A percentile compares a stretch with the other conserved stretches of the same genome.
phyloP scores from a whole-genome alignment of 2,113 vertebrate species.

The Equus quagga region DNA sequence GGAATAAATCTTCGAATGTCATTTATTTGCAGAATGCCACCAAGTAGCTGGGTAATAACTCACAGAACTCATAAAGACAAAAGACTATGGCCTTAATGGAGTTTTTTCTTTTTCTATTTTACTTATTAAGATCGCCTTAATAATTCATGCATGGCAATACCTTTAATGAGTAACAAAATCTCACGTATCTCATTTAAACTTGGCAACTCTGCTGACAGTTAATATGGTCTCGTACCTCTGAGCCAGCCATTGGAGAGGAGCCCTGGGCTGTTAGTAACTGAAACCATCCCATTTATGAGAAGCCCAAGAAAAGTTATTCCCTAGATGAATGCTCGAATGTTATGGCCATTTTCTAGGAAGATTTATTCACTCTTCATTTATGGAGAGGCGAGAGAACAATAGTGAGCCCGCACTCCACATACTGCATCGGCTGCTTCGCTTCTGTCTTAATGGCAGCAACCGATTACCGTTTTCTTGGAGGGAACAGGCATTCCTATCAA shows the following conservation, averaged over 20 bases:
- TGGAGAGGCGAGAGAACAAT: not conserved
- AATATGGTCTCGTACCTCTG: constrained; percentile 49
- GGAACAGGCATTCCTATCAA: not conserved
- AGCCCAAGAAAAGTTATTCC: constrained; percentile 62
- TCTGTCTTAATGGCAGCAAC: not conserved
- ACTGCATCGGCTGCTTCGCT: not conserved
- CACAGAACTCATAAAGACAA: constrained; percentile 78
- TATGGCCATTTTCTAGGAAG: constrained; percentile 41
- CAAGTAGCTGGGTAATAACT: constrained; percentile 74
- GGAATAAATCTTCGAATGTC: constrained; percentile 74
- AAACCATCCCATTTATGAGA: constrained; percentile 67
- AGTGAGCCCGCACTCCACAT: not conserved
- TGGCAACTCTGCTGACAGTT: constrained; percentile 69
- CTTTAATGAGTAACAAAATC: constrained; percentile 79
- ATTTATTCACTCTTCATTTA: constrained; percentile 65
- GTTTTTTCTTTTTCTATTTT: constrained; percentile 74
- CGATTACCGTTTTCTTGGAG: not conserved
- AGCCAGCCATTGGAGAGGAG: constrained; percentile 73
- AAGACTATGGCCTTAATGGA: constrained; percentile 73
- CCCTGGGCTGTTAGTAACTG: constrained; percentile 65
- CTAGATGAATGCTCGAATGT: constrained; percentile 56
- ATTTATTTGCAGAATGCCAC: constrained; percentile 73
- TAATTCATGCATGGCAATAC: constrained; percentile 81
- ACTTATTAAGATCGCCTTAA: constrained; percentile 81
- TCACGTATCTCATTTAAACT: constrained; percentile 77